phyloP scores from a whole-genome alignment of 2,113 vertebrate species.

The Solea solea region DNA sequence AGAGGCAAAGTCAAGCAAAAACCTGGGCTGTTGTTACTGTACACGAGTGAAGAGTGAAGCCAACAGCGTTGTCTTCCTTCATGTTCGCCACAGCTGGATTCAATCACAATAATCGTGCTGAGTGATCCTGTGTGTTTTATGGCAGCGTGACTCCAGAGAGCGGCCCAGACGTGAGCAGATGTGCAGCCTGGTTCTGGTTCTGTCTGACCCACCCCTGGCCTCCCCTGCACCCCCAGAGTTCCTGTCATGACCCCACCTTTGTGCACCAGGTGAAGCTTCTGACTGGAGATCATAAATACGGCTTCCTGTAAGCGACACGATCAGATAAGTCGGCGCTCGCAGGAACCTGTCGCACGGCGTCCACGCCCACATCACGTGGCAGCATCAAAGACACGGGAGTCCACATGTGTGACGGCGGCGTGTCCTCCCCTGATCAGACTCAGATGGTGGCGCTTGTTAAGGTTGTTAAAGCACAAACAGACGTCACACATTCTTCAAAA shows the following conservation, averaged over 20 bases:
- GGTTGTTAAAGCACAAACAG: conserved; percentile 40
- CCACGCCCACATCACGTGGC: neutral
- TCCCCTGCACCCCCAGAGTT: conserved; percentile 15
- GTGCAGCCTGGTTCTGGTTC: conserved; percentile 65
- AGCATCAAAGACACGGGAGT: conserved; percentile 56
- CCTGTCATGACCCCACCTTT: conserved; percentile 27
- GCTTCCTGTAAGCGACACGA: conserved; percentile 8
- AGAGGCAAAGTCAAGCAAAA: neutral
- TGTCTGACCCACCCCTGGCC: neutral
- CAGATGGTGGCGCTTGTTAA: conserved; percentile 52
- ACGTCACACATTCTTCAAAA: conserved; percentile 23
- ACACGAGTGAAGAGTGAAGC: conserved; percentile 7
- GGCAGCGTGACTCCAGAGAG: conserved; percentile 39
- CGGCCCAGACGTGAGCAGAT: conserved; percentile 54
- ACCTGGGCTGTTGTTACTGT: neutral
- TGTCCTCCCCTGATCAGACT: conserved; percentile 48
- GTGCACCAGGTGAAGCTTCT: conserved; percentile 35
- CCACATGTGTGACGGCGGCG: conserved; percentile 38
- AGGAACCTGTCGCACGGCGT: no score
- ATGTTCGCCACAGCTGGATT: conserved; percentile 49
- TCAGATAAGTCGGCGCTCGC: conserved; percentile 18
- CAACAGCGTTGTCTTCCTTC: conserved; percentile 44
- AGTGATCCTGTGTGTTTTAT: conserved; percentile 57
- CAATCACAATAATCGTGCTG: conserved; percentile 56
- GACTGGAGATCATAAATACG: conserved; percentile 16